These are phyloP conservation scores for Andrena minutula DNA, from an alignment of 2,888 invertebrate species.

Conservation along the genomic window DNA sequence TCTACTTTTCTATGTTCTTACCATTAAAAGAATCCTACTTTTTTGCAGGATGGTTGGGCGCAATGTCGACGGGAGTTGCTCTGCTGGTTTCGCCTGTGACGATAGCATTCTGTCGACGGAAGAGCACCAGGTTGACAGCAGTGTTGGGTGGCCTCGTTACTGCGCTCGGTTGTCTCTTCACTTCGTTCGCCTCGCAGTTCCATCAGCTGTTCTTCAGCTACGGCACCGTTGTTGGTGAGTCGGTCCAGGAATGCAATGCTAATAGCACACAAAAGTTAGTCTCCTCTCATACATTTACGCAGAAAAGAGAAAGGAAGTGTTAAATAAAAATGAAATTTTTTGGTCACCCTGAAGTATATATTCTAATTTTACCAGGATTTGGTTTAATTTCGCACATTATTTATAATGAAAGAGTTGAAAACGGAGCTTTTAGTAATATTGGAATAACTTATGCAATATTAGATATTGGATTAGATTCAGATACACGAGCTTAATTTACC, in stretches of 20 bases:
- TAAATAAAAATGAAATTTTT: constrained; percentile 87
- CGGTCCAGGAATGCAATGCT: not conserved
- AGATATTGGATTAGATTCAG: too few species aligned
- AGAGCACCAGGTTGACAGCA: constrained; percentile 94
- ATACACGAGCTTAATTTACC: too few species aligned
- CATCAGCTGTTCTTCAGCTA: constrained; percentile 96
- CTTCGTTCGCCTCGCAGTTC: constrained; percentile 95
- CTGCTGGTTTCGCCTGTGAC: constrained; percentile 93
- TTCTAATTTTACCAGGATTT: constrained; percentile 94
- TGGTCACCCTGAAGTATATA: constrained; percentile 95
- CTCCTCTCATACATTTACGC: too few species aligned
- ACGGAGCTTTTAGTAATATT: constrained; percentile 88
- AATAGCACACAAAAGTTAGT: not conserved
- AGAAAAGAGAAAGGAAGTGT: not conserved
- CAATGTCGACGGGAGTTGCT: constrained; percentile 92
- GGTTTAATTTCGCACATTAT: constrained; percentile 93
- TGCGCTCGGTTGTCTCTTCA: constrained; percentile 94
- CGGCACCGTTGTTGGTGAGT: constrained; percentile 87
- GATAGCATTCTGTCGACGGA: constrained; percentile 93
- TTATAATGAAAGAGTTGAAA: constrained; percentile 90
- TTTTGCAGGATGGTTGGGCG: constrained; percentile 93
- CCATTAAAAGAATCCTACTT: constrained; percentile 14
- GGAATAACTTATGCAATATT: too few species aligned
- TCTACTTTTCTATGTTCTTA: not conserved
- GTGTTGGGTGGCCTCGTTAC: constrained; percentile 95